Evolutionary conservation across 2,113 vertebrate genomes (phyloP).

Genomic region (Oreochromis spilurus): DNA sequence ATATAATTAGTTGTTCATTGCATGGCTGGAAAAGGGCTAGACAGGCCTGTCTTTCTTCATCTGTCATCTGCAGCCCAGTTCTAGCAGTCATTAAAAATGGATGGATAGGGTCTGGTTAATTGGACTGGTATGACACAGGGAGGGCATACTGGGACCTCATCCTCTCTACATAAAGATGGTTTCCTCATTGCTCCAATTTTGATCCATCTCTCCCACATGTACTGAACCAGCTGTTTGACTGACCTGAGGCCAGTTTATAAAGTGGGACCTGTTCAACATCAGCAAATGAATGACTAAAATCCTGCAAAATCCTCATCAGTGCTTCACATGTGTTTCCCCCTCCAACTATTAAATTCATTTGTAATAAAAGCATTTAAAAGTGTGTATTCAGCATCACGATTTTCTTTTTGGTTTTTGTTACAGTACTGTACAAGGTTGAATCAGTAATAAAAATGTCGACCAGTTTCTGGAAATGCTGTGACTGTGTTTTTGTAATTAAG

Average conservation of each 20-base stretch:
- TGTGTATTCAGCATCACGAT: constrained; percentile 41
- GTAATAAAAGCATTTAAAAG: constrained; percentile 59
- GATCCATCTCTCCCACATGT: neutral
- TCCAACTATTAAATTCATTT: constrained; percentile 26
- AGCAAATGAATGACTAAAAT: constrained; percentile 9
- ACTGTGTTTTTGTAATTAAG: neutral
- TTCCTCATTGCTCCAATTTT: constrained; percentile 17
- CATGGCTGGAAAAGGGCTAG: constrained; percentile 40
- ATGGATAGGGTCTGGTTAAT: constrained; percentile 22
- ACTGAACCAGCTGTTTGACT: constrained; percentile 16
- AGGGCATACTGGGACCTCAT: constrained; percentile 32
- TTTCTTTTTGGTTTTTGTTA: constrained; percentile 64
- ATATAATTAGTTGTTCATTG: constrained; percentile 48
- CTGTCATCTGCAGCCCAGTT: constrained; percentile 1
- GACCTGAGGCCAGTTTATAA: neutral
- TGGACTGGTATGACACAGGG: constrained; percentile 20
- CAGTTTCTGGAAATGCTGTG: constrained; percentile 4
- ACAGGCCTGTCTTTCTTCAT: constrained; percentile 10
- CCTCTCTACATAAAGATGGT: neutral
- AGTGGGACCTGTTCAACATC: neutral
- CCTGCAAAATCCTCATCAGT: constrained; percentile 1
- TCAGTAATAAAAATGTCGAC: constrained; percentile 62
- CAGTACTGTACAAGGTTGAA: constrained; percentile 64
- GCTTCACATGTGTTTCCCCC: neutral
- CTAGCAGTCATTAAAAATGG: constrained; percentile 21